Evolutionary conservation across 2,113 vertebrate genomes (phyloP).

Genomic region (Numenius arquata): DNA sequence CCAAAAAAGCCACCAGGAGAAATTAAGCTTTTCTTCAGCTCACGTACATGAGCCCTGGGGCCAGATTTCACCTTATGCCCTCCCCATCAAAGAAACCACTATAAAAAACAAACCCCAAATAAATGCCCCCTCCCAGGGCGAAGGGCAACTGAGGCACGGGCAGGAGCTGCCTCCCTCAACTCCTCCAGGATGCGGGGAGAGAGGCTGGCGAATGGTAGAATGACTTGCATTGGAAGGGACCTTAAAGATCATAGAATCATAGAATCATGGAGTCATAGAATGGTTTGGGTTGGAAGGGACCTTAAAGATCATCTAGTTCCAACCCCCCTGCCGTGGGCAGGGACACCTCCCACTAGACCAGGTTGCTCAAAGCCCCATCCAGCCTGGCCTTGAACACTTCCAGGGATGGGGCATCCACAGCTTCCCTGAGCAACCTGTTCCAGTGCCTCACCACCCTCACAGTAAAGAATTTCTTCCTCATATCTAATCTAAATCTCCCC

Average conservation of each 20-base stretch:
- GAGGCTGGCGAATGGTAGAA: neutral
- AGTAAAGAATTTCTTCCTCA: neutral
- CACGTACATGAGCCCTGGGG: fast-evolving
- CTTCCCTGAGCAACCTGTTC: neutral
- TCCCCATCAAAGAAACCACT: neutral
- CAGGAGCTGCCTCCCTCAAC: neutral
- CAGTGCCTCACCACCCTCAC: neutral
- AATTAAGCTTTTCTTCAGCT: neutral
- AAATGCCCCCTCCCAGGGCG: neutral
- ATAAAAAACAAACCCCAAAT: neutral
- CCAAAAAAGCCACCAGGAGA: fast-evolving
- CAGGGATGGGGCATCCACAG: neutral
- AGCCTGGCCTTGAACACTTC: neutral
- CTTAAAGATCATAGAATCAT: neutral
- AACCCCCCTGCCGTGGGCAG: no score
- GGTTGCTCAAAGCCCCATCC: neutral
- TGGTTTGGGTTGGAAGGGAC: neutral
- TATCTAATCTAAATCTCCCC: neutral
- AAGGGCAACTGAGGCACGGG: constrained; percentile 4
- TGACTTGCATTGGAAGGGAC: neutral
- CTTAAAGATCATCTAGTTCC: neutral
- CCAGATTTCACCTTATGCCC: neutral
- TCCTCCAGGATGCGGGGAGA: neutral
- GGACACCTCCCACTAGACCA: neutral
- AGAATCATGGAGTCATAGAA: neutral